Percentiles rank a stretch among this genome's conserved stretches.
phyloP scores from a whole-genome alignment of 2,797 vertebrate genomes.

The Sebastolobus alascanus region DNA sequence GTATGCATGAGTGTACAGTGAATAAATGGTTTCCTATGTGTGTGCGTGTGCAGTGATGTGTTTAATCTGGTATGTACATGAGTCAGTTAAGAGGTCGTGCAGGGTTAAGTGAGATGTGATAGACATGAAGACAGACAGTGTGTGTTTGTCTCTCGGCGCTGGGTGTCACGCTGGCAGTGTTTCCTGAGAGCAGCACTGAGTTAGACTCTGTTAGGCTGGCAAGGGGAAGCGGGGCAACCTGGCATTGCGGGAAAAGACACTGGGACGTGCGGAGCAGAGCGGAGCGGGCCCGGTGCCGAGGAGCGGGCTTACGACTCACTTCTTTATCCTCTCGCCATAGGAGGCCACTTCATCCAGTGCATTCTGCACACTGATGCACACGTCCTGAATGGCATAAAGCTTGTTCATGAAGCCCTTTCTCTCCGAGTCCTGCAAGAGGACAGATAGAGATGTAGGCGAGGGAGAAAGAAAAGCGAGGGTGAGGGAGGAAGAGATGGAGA shows the following conservation, averaged over 20 bases:
- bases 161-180: conserved; percentile 58
- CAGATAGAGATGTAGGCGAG: conserved; percentile 75
- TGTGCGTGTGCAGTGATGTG: conserved; percentile 6
- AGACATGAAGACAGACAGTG: conserved; percentile 45
- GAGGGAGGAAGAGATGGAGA: conserved; percentile 51
- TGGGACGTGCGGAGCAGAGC: conserved; percentile 61
- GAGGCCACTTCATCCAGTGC: conserved; percentile 97
- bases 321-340: conserved; percentile 97
- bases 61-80: conserved; percentile 31
- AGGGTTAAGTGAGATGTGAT: conserved; percentile 63
- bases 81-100: conserved; percentile 48
- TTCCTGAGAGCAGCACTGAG: conserved; percentile 57
- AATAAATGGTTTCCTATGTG: conserved; percentile 23
- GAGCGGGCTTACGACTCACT: conserved; percentile 89
- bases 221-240: conserved; percentile 65
- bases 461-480: conserved; percentile 58
- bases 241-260: conserved; percentile 48
- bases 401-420: conserved; percentile 99
- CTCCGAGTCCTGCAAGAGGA: conserved; percentile 92
- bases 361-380: conserved; percentile 97
- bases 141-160: conserved; percentile 49
- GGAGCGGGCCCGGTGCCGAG: conserved; percentile 70
- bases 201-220: conserved; percentile 62
- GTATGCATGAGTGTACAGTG: background rate
- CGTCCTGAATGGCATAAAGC: conserved; percentile 98